These are phyloP conservation scores for Nysson spinosus DNA, from an alignment of 2,888 invertebrate species.

Conservation along the genomic window DNA sequence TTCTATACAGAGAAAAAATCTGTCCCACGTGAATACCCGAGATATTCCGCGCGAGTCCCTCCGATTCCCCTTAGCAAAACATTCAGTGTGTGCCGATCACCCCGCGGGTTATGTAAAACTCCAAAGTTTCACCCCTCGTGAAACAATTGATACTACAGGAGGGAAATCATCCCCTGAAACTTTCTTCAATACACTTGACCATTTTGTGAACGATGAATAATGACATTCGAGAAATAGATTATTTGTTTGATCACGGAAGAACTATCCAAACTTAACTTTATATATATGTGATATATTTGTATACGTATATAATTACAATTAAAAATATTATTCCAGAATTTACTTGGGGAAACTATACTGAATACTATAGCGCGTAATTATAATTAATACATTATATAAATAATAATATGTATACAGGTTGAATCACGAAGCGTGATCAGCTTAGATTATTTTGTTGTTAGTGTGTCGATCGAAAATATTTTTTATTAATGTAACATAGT, in stretches of 20 bases:
- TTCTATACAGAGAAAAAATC: slow-evolving; percentile 25
- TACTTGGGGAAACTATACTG: too few relatives aligned
- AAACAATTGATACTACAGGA: slow-evolving; percentile 54
- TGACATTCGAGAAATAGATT: not conserved
- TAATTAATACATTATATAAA: too few relatives aligned
- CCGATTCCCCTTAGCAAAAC: slow-evolving; percentile 32
- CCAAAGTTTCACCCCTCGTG: slow-evolving; percentile 39
- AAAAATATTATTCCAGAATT: too few relatives aligned
- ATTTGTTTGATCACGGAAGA: not conserved
- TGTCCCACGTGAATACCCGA: slow-evolving; percentile 31
- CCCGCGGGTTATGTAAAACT: slow-evolving; percentile 50
- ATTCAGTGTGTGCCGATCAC: slow-evolving; percentile 30
- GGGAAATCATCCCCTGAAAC: slow-evolving; percentile 36
- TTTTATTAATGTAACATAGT: too few relatives aligned
- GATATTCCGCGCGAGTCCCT: slow-evolving; percentile 17
- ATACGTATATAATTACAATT: too few relatives aligned
- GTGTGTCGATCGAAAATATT: too few relatives aligned
- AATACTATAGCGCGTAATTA: too few relatives aligned
- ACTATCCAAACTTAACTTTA: too few relatives aligned
- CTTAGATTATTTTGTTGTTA: too few relatives aligned
- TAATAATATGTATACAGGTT: too few relatives aligned
- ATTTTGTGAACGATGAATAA: slow-evolving; percentile 17
- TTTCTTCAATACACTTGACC: slow-evolving; percentile 40
- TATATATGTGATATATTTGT: too few relatives aligned
- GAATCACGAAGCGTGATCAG: too few relatives aligned